These are phyloP conservation scores for Phalera bucephala DNA, from an alignment of 2,888 invertebrate genomes.

Conservation along the genomic window DNA sequence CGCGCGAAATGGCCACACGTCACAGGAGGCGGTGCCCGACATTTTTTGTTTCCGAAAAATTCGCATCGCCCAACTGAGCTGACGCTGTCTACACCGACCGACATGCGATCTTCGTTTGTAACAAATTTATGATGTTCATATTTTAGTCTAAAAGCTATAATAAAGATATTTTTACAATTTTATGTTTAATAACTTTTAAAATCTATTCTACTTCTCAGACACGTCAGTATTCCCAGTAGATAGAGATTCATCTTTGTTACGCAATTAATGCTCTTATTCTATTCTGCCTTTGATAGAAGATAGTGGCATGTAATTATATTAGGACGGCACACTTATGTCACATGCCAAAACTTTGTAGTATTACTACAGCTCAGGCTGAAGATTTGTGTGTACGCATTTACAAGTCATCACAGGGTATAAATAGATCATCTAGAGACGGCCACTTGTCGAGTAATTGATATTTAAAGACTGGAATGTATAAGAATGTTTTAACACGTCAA, in stretches of 20 bases:
- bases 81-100: slow-evolving; percentile 3
- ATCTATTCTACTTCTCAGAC: slow-evolving; percentile 2
- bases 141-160: neutral
- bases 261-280: slow-evolving; percentile 8
- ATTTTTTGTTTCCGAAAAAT: slow-evolving; percentile 15
- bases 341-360: slow-evolving; percentile 30
- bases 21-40: slow-evolving; percentile 36
- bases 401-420: slow-evolving; percentile 37
- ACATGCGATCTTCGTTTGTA: neutral
- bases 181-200: neutral
- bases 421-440: slow-evolving; percentile 33
- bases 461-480: slow-evolving; percentile 28
- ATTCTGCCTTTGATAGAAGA: slow-evolving; percentile 14
- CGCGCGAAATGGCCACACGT: slow-evolving; percentile 48
- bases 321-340: slow-evolving; percentile 27
- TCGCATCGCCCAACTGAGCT: slow-evolving; percentile 4
- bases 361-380: slow-evolving; percentile 24
- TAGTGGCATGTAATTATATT: slow-evolving; percentile 21
- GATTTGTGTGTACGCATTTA: slow-evolving; percentile 31
- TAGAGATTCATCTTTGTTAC: slow-evolving; percentile 11
- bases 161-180: neutral
- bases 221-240: slow-evolving; percentile 6
- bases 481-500: slow-evolving; percentile 10
- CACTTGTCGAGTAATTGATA: slow-evolving; percentile 40
- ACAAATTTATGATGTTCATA: neutral